Conservation (phyloP, 1,140 invertebrate species). For the Pogonomyrmex barbatus region DNA sequence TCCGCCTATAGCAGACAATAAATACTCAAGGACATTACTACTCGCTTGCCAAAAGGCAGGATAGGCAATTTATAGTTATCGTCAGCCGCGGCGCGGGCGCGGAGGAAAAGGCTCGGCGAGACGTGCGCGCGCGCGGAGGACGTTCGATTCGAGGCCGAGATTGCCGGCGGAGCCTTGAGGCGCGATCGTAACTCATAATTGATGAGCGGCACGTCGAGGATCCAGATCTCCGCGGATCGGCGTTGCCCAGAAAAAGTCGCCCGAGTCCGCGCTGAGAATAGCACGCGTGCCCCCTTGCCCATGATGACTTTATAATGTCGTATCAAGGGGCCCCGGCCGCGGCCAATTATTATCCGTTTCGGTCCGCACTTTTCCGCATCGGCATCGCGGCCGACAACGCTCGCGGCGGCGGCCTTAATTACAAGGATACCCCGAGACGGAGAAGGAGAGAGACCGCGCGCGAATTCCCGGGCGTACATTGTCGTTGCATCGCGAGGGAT, state of each 20-base stretch:
- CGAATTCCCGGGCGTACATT: conserved; percentile 36
- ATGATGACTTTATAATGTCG: conserved; percentile 66
- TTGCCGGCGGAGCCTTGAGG: conserved; percentile 58
- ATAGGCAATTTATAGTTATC: conserved; percentile 61
- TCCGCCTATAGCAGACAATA: conserved; percentile 16
- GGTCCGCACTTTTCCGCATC: conserved; percentile 62
- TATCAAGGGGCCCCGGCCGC: conserved; percentile 38
- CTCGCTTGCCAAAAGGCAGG: conserved; percentile 47
- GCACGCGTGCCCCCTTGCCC: conserved; percentile 43
- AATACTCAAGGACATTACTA: conserved; percentile 40
- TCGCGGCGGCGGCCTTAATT: conserved; percentile 55
- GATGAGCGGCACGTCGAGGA: conserved; percentile 62
- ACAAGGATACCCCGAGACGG: conserved; percentile 47
- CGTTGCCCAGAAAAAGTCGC: conserved; percentile 39
- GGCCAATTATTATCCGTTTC: conserved; percentile 61
- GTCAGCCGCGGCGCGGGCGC: conserved; percentile 3
- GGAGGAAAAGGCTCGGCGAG: conserved; percentile 2
- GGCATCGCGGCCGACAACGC: conserved; percentile 44
- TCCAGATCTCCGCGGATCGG: conserved; percentile 62
- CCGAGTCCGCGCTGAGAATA: conserved; percentile 40
- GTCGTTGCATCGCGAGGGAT: conserved; percentile 52
- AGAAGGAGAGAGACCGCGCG: conserved; percentile 2
- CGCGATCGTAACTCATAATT: conserved; percentile 67
- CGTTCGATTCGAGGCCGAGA: conserved; percentile 63
- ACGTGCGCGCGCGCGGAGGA: conserved; percentile 31